phyloP scores from a whole-genome alignment of 1,140 invertebrate genomes.

The Pseudomyrmex gracilis region DNA sequence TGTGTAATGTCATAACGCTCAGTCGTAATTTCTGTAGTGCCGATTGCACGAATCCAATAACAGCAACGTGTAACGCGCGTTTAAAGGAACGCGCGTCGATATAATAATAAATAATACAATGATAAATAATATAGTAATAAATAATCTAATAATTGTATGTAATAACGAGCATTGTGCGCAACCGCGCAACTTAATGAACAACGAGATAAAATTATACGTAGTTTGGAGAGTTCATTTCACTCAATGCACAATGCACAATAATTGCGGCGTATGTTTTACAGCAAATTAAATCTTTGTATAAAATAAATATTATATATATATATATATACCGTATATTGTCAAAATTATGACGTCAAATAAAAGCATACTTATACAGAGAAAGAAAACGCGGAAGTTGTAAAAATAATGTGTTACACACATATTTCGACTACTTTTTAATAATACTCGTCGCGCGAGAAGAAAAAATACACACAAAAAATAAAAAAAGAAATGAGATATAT shows the following conservation, averaged over 20 bases:
- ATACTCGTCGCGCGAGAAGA: not conserved
- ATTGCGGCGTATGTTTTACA: not conserved
- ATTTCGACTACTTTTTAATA: no score
- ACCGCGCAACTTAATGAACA: slow-evolving; percentile 12
- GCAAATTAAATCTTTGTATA: not conserved
- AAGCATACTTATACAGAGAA: no score
- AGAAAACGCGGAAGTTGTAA: no score
- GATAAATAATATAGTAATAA: slow-evolving; percentile 35
- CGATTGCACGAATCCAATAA: slow-evolving; percentile 21
- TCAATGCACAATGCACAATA: not conserved
- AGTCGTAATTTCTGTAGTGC: slow-evolving; percentile 29
- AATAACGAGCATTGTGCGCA: not conserved
- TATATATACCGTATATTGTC: no score
- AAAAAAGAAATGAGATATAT: not conserved
- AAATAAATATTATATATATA: not conserved
- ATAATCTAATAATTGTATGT: not conserved
- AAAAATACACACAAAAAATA: not conserved
- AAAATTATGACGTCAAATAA: no score
- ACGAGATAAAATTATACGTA: not conserved
- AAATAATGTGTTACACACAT: no score
- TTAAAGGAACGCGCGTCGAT: not conserved
- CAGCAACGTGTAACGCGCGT: not conserved
- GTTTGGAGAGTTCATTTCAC: not conserved
- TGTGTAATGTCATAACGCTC: slow-evolving; percentile 14
- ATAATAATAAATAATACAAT: slow-evolving; percentile 33